phyloP scores from a whole-genome alignment of 2,797 vertebrate genomes.

The Lemur catta region DNA sequence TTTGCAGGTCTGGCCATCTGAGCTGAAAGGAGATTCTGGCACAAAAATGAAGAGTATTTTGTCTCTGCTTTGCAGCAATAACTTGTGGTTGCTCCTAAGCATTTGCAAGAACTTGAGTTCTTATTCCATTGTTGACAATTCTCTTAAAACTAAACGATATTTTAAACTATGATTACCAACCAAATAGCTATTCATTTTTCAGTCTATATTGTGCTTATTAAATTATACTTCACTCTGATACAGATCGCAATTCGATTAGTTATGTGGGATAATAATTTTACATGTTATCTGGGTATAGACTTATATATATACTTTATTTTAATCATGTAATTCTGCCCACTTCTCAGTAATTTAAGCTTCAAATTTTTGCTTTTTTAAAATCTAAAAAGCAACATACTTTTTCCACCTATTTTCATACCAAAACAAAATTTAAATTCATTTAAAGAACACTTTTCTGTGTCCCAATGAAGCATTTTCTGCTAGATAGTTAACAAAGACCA shows the following conservation, averaged over 20 bases:
- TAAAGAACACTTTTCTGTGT: neutral
- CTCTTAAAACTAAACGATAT: constrained; percentile 44
- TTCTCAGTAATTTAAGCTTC: constrained; percentile 1
- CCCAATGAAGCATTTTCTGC: neutral
- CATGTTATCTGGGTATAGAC: neutral
- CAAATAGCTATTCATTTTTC: constrained; percentile 27
- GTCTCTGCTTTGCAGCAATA: constrained; percentile 28
- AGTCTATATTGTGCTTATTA: neutral
- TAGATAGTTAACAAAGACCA: neutral
- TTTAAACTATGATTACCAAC: constrained; percentile 27
- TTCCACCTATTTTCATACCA: neutral
- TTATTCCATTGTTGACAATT: neutral
- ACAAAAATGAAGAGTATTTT: constrained; percentile 41
- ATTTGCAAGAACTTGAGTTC: constrained; percentile 33
- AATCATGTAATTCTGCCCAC: neutral
- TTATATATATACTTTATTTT: constrained; percentile 10
- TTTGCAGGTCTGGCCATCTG: neutral
- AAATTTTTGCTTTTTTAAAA: constrained; percentile 10
- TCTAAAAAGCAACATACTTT: neutral
- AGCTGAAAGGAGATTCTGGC: constrained; percentile 55
- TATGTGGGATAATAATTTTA: neutral
- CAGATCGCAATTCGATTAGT: neutral
- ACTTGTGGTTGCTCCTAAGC: neutral
- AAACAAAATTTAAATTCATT: neutral
- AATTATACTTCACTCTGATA: neutral